Evolutionary conservation across 2,113 vertebrate genomes (phyloP).

Genomic region (Hiodon alosoides): DNA sequence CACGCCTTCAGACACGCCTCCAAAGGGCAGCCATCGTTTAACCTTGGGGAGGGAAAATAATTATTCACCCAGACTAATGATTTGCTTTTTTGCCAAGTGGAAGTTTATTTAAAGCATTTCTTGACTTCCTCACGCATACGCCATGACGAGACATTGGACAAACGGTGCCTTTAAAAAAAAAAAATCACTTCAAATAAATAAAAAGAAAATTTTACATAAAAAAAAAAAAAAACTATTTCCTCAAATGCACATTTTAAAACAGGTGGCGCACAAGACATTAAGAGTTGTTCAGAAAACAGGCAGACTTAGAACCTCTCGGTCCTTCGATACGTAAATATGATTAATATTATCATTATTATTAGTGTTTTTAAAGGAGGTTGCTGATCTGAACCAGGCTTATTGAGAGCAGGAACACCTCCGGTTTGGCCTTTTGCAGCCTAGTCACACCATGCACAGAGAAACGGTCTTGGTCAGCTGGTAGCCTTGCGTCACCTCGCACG

Average conservation of each 20-base stretch:
- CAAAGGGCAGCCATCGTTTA: neutral
- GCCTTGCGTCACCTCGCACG: neutral
- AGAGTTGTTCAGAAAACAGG: slow-evolving; percentile 1
- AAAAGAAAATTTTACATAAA: slow-evolving; percentile 9
- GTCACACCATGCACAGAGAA: slow-evolving; percentile 9
- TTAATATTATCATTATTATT: slow-evolving; percentile 6
- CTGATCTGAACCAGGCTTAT: neutral
- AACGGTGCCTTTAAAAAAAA: neutral
- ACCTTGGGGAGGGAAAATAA: no score
- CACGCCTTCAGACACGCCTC: neutral
- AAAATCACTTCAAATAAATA: slow-evolving; percentile 14
- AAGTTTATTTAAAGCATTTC: slow-evolving; percentile 16
- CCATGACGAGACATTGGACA: slow-evolving; percentile 8
- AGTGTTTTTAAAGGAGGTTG: neutral
- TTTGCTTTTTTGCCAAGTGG: neutral
- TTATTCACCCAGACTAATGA: neutral
- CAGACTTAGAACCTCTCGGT: slow-evolving; percentile 5
- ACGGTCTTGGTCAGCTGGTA: slow-evolving; percentile 4
- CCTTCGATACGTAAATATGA: neutral
- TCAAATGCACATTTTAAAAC: slow-evolving; percentile 9
- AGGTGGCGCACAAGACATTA: slow-evolving; percentile 10
- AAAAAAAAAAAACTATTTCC: slow-evolving; percentile 11
- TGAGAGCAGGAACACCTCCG: no score
- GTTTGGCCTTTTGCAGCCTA: neutral
- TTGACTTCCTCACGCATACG: neutral